Percentiles rank a stretch among this genome's conserved stretches.
phyloP scores from a whole-genome alignment of 2,113 vertebrate genomes.

The Cyanoderma ruficeps region DNA sequence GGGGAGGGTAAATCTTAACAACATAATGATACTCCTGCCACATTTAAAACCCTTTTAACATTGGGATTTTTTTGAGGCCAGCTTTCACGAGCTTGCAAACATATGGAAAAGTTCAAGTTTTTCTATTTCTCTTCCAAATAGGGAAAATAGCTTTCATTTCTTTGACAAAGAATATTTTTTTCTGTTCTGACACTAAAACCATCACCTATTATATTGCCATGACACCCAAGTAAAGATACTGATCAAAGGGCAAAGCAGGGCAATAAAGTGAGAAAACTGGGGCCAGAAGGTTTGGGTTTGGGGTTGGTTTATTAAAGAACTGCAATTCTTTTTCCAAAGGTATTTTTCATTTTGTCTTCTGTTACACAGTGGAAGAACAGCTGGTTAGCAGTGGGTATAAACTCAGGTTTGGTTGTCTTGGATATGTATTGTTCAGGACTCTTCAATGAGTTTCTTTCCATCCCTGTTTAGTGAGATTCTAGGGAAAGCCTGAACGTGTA shows the following conservation, averaged over 20 bases:
- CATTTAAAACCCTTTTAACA: neutral
- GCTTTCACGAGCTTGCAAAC: constrained; percentile 23
- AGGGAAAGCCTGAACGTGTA: neutral
- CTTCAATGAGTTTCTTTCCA: neutral
- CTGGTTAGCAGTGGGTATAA: neutral
- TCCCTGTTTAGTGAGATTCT: neutral
- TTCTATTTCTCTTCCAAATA: constrained; percentile 56
- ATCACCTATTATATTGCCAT: constrained; percentile 57
- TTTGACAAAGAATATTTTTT: constrained; percentile 30
- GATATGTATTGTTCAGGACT: neutral
- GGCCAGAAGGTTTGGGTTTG: constrained; percentile 21
- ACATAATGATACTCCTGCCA: neutral
- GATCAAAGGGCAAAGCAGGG: constrained; percentile 58
- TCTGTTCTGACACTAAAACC: constrained; percentile 57
- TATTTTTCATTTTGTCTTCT: constrained; percentile 55
- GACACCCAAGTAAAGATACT: constrained; percentile 52
- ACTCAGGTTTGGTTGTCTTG: neutral
- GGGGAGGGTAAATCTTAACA: neutral
- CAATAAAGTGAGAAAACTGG: constrained; percentile 35
- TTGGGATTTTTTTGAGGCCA: neutral
- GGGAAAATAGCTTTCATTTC: constrained; percentile 21
- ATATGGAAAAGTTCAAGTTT: constrained; percentile 68
- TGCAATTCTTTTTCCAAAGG: constrained; percentile 14
- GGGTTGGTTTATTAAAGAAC: constrained; percentile 31
- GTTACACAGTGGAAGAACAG: neutral